Base-by-base conservation (phyloP, 2,797 vertebrate genomes). In the Chaetodon trifasciatus region DNA sequence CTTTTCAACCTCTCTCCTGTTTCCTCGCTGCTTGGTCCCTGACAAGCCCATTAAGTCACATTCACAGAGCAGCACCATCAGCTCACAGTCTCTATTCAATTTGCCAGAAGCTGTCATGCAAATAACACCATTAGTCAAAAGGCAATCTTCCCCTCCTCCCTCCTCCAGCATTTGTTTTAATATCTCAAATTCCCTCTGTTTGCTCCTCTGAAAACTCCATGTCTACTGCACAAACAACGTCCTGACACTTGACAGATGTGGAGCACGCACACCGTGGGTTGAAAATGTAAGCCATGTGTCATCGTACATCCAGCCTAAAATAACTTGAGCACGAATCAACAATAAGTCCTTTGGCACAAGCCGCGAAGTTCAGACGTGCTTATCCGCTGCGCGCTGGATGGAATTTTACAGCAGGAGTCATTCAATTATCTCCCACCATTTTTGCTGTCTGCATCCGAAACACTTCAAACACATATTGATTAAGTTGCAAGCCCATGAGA, bases 121-220 rank as follows among this genome's bases (percentile, higher is more conserved):
- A 85, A 86, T 71, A 37, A 81, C 69, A 55, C 21, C 64, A 76
- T 86, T 70, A 13, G 23, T 78, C 82, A 79, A 82, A 88, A 82
- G 80, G 63, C 58, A 68, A 74, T 68, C 60, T 68, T 24, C 57
- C 23, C 40, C 50, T 12, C 21, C 39, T 44, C 32, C 2, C 53
- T 71, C 21, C 42, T 56, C 35, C 56, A 70, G 23, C 72, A 68
- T 82, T 60, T 58, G 42, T 62, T 84, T 84, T 39, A 73, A 78
- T 66, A 67, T 70, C 53, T 52, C 44, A 42, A 50, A 60, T 53
- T 73, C 13, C 67, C 8, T 35, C 32, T 11, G 24, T 74, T 53
- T 7, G 47, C 13, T 47, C 47, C 13, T 69, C 60, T 63, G 10
- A 72, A 76, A 63, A 47, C 11, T 2, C 11, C 8, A 8, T 2